Evolutionary conservation across 2,113 vertebrate genomes (phyloP), one percentile per base, ranked within the genome.

Genomic region (Tragulus kanchil): DNA sequence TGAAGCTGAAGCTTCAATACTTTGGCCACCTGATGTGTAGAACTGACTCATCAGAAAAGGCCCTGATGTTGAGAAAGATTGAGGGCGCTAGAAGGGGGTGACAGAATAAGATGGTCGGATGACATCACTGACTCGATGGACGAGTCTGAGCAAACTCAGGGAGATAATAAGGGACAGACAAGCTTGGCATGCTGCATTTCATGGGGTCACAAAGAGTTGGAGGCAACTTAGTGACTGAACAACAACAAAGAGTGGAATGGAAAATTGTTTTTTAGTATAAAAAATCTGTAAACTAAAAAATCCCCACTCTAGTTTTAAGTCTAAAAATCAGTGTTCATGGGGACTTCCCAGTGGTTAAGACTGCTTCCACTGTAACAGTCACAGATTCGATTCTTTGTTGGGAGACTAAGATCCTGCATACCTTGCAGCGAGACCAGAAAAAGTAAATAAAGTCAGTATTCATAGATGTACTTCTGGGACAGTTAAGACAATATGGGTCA

Each of bases 311-410:
- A 25, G 62, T 81, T 69, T 95, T 54, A 71, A 48, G 11, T 79
- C 42, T 95, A n/a, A 92, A n/a, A 87, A 17, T 92, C 28, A 69
- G 14, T 86, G 31, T 96, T 82, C 69, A n/a, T 62, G 89, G 54
- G 52, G 31, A n/a, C 50, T 54, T 54, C 16, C 16, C 28, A 9
- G 5, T 78, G 6, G 50, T 78, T n/a, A 78, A 54, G 16, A 6
- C 75, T 6, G 9, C 50, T 78, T 54, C 48, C 75, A 19, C 28
- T 19, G 16, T 50, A 54, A 50, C 26, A 28, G 75, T 31, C 50
- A 54, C 8, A 17, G 75, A 26, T 78, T 78, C 26, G 11, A 0
- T 54, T n/a, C 16, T 16, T 54, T 8, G 28, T 54, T 54, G 48
- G 50, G 48, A 26, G 54, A n/a, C 50, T 78, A n/a, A 54, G 50